phyloP scores from a whole-genome alignment of 2,888 invertebrate genomes.

The Corythucha ciliata region DNA sequence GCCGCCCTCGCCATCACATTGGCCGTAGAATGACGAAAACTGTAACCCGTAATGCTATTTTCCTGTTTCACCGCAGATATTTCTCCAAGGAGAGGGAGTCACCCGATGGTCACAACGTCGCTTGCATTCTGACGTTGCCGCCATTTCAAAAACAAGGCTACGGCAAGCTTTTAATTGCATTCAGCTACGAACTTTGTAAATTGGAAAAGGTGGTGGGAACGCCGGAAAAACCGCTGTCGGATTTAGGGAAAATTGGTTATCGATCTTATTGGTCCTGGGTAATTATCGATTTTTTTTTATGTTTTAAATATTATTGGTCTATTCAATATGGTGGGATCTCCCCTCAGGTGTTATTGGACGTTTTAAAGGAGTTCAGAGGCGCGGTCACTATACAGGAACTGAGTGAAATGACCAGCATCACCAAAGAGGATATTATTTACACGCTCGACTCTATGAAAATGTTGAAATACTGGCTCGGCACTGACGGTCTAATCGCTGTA shows the following conservation, averaged over 20 bases:
- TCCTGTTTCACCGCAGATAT: slow-evolving; percentile 65
- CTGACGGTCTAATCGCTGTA: slow-evolving; percentile 91
- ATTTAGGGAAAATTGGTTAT: slow-evolving; percentile 90
- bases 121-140: slow-evolving; percentile 92
- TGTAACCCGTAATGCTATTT: too few relatives aligned
- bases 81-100: slow-evolving; percentile 98
- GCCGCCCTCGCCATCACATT: too few relatives aligned
- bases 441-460: slow-evolving; percentile 94
- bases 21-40: too few relatives aligned
- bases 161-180: slow-evolving; percentile 92
- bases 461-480: slow-evolving; percentile 98
- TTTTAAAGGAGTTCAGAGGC: not conserved
- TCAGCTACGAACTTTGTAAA: slow-evolving; percentile 90
- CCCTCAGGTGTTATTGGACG: not conserved
- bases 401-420: slow-evolving; percentile 88
- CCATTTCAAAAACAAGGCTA: slow-evolving; percentile 95
- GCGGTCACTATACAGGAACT: slow-evolving; percentile 29
- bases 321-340: not conserved
- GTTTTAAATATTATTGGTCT: slow-evolving; percentile 61
- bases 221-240: slow-evolving; percentile 94
- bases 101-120: slow-evolving; percentile 87
- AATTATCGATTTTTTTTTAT: slow-evolving; percentile 78
- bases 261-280: slow-evolving; percentile 98
- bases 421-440: slow-evolving; percentile 88
- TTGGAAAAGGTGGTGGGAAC: slow-evolving; percentile 90